phyloP scores from a whole-genome alignment of 2,888 invertebrate genomes.

The Apotomis capreana region DNA sequence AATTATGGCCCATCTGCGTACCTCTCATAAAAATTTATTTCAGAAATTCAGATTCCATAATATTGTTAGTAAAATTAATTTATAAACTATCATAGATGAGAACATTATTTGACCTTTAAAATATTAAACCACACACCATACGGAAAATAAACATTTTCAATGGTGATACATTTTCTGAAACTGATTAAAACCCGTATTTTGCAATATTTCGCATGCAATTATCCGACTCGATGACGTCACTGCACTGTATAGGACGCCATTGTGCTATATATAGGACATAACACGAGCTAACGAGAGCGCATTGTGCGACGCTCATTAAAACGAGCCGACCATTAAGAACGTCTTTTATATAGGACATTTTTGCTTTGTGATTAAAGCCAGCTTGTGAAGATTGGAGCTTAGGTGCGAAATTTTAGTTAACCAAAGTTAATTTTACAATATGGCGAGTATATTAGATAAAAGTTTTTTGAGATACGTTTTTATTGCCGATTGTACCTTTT shows the following conservation, averaged over 20 bases:
- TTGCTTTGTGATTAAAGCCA: not conserved
- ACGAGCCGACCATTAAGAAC: conserved; percentile 25
- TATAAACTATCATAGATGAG: too few species aligned
- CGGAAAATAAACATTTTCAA: too few species aligned
- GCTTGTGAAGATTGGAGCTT: not conserved
- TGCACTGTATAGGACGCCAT: not conserved
- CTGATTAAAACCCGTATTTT: not conserved
- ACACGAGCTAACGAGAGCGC: conserved; percentile 33
- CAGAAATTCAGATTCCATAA: too few species aligned
- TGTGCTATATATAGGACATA: not conserved
- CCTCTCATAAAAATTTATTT: too few species aligned
- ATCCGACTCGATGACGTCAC: not conserved
- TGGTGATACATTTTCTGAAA: not conserved
- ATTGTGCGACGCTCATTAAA: conserved; percentile 34
- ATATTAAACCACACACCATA: too few species aligned
- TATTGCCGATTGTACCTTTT: too few species aligned
- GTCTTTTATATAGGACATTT: conserved; percentile 11
- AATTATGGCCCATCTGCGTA: too few species aligned
- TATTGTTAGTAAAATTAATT: too few species aligned
- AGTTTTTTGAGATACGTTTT: too few species aligned
- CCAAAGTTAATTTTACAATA: too few species aligned
- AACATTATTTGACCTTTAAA: too few species aligned
- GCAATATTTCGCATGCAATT: conserved; percentile 13
- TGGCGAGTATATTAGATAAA: too few species aligned
- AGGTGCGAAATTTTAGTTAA: conserved; percentile 1